These are phyloP conservation scores for Myzus persicae DNA, from an alignment of 1,140 invertebrate genomes.

Conservation along the genomic window DNA sequence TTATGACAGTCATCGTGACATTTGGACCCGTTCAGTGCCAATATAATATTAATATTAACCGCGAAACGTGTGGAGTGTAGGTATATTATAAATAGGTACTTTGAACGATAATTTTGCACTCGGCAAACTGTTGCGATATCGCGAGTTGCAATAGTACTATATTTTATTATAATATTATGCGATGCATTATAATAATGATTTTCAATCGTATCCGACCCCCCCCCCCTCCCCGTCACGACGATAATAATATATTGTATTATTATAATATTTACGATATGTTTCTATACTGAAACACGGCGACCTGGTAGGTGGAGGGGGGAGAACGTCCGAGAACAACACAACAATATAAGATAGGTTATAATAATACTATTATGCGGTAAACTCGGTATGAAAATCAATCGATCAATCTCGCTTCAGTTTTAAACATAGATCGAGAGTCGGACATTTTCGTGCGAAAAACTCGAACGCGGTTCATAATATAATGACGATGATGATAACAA, in stretches of 20 bases:
- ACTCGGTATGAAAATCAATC: not conserved
- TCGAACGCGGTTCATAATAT: not conserved
- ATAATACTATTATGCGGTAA: not conserved
- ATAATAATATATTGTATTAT: not conserved
- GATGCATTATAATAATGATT: not conserved
- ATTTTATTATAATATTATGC: too few relatives aligned
- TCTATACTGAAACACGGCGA: not conserved
- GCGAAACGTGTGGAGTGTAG: not conserved
- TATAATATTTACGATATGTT: not conserved
- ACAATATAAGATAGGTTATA: too few relatives aligned
- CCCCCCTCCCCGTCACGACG: too few relatives aligned
- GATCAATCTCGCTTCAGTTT: constrained; percentile 8
- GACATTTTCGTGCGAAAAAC: constrained; percentile 9
- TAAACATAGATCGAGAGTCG: not conserved
- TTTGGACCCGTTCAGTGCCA: not conserved
- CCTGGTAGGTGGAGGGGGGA: not conserved
- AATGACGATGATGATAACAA: not conserved
- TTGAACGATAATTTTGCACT: not conserved
- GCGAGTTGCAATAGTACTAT: not conserved
- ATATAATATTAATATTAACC: not conserved
- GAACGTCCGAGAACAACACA: not conserved
- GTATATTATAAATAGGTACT: not conserved
- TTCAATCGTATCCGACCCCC: too few relatives aligned
- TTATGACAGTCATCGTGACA: constrained; percentile 1
- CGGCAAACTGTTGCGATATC: not conserved